These are phyloP conservation scores for Aphelinus certus DNA, from an alignment of 1,140 invertebrate genomes.

Conservation along the genomic window DNA sequence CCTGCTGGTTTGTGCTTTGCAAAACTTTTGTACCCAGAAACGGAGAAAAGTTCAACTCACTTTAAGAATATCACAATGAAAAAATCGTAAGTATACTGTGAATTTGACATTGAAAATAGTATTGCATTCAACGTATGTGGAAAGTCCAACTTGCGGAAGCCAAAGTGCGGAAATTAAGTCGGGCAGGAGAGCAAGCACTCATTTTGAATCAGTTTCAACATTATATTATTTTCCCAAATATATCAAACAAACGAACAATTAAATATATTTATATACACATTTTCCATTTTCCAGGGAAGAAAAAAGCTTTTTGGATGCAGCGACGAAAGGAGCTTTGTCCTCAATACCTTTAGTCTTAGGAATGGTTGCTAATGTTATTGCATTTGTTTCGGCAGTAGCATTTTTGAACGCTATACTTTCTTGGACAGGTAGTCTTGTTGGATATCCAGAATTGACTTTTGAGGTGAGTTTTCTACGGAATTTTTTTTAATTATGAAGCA, in stretches of 20 bases:
- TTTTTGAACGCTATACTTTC: constrained; percentile 82
- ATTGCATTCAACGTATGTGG: no score
- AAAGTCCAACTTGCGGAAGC: no score
- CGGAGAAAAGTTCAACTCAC: constrained; percentile 75
- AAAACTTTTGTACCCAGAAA: constrained; percentile 92
- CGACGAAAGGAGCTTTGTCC: constrained; percentile 82
- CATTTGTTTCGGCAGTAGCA: constrained; percentile 85
- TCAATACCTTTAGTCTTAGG: constrained; percentile 83
- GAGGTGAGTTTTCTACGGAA: constrained; percentile 57
- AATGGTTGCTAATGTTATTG: constrained; percentile 90
- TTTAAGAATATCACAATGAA: constrained; percentile 71
- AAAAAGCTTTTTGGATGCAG: constrained; percentile 85
- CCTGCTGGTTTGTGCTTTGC: constrained; percentile 87
- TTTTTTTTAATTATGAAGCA: no score
- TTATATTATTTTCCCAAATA: no score
- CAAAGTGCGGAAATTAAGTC: no score
- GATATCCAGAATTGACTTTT: constrained; percentile 64
- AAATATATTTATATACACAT: no score
- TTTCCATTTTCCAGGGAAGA: constrained; percentile 71
- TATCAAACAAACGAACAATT: no score
- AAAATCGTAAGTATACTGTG: constrained; percentile 66
- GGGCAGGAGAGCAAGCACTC: no score
- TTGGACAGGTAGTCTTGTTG: constrained; percentile 83
- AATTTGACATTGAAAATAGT: no score
- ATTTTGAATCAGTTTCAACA: no score